phyloP scores from a whole-genome alignment of 2,888 invertebrate genomes.

The Drosophila quinaria region DNA sequence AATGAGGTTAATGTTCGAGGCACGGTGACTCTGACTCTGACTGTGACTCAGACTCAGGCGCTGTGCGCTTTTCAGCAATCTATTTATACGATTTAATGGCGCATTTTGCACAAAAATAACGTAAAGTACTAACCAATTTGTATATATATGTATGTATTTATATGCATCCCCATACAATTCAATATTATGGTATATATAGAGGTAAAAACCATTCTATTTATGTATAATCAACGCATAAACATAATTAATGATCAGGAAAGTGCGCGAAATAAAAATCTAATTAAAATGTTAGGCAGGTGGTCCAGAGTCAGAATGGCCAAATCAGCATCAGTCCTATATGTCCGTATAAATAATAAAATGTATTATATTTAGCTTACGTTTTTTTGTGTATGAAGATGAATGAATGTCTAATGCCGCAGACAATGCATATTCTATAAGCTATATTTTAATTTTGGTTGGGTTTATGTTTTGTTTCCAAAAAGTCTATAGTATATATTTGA shows the following conservation, averaged over 20 bases:
- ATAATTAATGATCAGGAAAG: constrained; percentile 46
- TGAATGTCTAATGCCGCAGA: constrained; percentile 67
- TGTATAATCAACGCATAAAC: constrained; percentile 17
- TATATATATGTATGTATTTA: constrained; percentile 22
- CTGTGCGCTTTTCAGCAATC: constrained; percentile 66
- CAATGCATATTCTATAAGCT: constrained; percentile 42
- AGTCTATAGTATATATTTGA: constrained; percentile 14
- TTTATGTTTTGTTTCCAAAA: constrained; percentile 44
- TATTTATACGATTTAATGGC: constrained; percentile 79
- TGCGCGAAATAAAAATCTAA: constrained; percentile 39
- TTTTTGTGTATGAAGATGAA: constrained; percentile 50
- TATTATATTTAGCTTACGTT: constrained; percentile 1
- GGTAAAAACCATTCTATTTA: constrained; percentile 27
- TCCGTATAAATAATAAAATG: constrained; percentile 1
- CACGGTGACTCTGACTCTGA: constrained; percentile 66
- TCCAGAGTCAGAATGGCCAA: constrained; percentile 17
- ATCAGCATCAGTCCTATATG: neutral
- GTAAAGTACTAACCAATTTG: constrained; percentile 64
- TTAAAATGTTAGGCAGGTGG: constrained; percentile 48
- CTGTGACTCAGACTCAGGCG: constrained; percentile 18
- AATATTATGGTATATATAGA: neutral
- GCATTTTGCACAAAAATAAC: constrained; percentile 81
- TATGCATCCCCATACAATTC: constrained; percentile 4
- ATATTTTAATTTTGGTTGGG: constrained; percentile 35
- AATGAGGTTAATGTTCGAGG: constrained; percentile 81